Evolutionary conservation across 2,797 vertebrate species (phyloP).

Genomic region (Garrulus glandarius): DNA sequence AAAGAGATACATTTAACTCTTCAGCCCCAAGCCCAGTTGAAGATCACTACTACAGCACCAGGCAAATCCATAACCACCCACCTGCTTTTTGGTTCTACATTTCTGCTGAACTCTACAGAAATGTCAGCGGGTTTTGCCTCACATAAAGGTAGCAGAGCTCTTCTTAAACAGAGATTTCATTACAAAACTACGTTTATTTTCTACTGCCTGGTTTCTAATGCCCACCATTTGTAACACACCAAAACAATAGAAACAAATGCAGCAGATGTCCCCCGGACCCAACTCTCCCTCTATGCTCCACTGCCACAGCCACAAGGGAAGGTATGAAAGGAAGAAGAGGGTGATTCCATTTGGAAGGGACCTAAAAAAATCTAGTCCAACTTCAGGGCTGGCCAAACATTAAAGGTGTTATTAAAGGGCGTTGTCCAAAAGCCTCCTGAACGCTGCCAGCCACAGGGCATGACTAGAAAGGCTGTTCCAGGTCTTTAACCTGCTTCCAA

Average conservation of each 20-base stretch:
- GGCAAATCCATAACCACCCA: not conserved
- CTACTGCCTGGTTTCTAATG: not conserved
- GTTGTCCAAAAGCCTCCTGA: not conserved
- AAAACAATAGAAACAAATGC: not conserved
- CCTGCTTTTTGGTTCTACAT: not conserved
- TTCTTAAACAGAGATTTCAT: not conserved
- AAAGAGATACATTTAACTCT: rapidly evolving
- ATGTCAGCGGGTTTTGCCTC: not conserved
- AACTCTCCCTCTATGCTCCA: rapidly evolving
- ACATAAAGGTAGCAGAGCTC: not conserved
- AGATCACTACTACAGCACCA: not conserved
- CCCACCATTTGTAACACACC: not conserved
- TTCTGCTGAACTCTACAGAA: not conserved
- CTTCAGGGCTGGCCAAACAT: not conserved
- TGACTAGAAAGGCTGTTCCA: not conserved
- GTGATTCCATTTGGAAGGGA: not conserved
- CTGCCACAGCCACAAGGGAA: not conserved
- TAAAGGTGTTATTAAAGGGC: rapidly evolving
- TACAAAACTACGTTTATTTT: not conserved
- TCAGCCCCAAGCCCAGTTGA: too few relatives aligned
- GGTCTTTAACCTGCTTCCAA: not conserved
- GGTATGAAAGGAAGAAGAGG: not conserved
- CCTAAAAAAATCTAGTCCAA: not conserved
- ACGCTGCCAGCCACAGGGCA: not conserved
- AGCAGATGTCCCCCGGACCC: rapidly evolving